phyloP scores from a whole-genome alignment of 2,113 vertebrate genomes.

The Xiphophorus couchianus region DNA sequence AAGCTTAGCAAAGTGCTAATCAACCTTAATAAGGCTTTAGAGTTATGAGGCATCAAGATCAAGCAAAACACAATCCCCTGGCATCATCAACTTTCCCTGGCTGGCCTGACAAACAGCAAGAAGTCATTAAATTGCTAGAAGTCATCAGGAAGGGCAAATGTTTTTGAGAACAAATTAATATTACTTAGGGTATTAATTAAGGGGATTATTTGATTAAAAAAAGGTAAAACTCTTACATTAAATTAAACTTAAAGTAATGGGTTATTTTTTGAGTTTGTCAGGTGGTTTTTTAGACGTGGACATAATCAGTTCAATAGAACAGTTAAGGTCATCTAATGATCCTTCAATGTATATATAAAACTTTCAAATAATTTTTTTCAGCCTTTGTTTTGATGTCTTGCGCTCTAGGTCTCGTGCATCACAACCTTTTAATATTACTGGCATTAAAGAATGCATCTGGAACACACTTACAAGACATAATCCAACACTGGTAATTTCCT shows the following conservation, averaged over 20 bases:
- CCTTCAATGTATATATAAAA: background rate
- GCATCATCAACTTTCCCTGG: constrained; percentile 46
- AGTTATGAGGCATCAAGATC: constrained; percentile 58
- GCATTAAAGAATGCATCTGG: background rate
- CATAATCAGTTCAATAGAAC: background rate
- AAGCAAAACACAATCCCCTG: constrained; percentile 43
- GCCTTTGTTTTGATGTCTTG: no score
- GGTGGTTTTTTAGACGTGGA: background rate
- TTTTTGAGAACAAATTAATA: constrained; percentile 3
- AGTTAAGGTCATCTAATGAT: background rate
- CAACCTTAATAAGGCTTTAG: constrained; percentile 53
- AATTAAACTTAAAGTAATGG: no score
- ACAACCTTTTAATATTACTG: background rate
- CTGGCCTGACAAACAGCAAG: constrained; percentile 1
- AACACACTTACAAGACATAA: background rate
- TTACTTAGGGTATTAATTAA: background rate
- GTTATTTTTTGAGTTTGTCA: background rate
- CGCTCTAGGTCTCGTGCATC: background rate
- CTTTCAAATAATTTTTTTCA: no score
- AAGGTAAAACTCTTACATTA: background rate
- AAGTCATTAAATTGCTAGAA: constrained; percentile 11
- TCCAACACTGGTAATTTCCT: background rate
- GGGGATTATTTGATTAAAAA: background rate
- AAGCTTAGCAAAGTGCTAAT: constrained; percentile 60
- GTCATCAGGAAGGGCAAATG: constrained; percentile 17